phyloP scores from a whole-genome alignment of 2,113 vertebrate species.

The Oncorhynchus masou region DNA sequence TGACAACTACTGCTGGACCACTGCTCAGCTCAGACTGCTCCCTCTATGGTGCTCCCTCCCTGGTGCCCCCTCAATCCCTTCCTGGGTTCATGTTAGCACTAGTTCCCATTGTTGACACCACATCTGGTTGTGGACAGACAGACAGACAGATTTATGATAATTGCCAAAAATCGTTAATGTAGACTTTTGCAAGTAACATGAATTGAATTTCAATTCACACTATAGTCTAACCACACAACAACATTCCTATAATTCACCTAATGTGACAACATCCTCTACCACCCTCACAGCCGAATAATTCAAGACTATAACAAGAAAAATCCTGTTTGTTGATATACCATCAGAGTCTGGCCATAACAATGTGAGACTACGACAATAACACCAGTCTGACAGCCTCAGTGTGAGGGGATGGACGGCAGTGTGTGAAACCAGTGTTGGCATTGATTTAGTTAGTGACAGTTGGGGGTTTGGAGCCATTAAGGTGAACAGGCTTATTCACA shows the following conservation, averaged over 20 bases:
- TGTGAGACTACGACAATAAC: not conserved
- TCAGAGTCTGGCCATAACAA: not conserved
- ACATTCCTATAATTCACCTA: not conserved
- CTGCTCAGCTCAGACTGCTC: constrained; percentile 23
- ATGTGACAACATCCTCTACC: not conserved
- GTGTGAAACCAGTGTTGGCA: constrained; percentile 47
- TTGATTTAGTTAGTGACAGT: constrained; percentile 64
- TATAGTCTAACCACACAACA: not conserved
- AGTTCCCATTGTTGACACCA: too few relatives aligned
- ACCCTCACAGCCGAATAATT: constrained; percentile 6
- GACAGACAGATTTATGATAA: not conserved
- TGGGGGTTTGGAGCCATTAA: constrained; percentile 58
- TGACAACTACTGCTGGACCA: constrained; percentile 58
- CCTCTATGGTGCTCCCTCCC: not conserved
- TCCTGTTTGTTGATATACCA: not conserved
- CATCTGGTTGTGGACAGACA: not conserved
- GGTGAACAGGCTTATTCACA: constrained; percentile 54
- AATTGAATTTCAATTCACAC: not conserved
- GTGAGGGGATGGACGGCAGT: constrained; percentile 18
- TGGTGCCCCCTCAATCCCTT: not conserved
- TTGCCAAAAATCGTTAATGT: not conserved
- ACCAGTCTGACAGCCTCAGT: constrained; percentile 25
- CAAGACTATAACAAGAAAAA: constrained; percentile 10
- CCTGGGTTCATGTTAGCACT: not conserved
- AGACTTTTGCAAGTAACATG: not conserved